These are phyloP conservation scores for Panulirus ornatus DNA, from an alignment of 1,140 invertebrate species.

Conservation along the genomic window DNA sequence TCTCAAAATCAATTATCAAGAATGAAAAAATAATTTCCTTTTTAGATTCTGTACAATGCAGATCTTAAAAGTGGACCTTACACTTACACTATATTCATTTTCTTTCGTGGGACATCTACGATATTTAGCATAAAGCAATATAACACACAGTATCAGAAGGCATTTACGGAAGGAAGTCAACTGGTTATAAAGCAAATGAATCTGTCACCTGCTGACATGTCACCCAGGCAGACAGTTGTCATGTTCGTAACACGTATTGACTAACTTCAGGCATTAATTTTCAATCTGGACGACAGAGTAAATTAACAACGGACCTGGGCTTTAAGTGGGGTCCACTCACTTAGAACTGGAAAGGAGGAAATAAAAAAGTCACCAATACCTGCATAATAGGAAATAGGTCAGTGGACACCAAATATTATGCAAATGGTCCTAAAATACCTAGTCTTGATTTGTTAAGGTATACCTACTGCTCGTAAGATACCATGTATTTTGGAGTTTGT, in stretches of 20 bases:
- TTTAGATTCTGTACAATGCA: slow-evolving; percentile 42
- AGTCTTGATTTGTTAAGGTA: not conserved
- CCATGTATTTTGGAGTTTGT: not conserved
- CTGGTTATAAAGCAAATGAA: not conserved
- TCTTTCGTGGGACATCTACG: not conserved
- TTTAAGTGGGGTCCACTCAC: not conserved
- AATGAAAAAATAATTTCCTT: slow-evolving; percentile 46
- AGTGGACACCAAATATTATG: not conserved
- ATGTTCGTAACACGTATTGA: not conserved
- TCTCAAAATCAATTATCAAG: slow-evolving; percentile 49
- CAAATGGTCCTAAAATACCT: not conserved
- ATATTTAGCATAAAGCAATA: slow-evolving; percentile 43
- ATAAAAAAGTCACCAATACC: not conserved
- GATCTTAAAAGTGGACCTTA: slow-evolving; percentile 54
- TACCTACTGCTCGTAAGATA: slow-evolving; percentile 11
- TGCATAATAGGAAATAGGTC: not conserved
- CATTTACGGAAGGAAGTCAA: slow-evolving; percentile 28
- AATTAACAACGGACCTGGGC: not conserved
- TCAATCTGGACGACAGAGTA: not conserved
- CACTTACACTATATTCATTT: slow-evolving; percentile 35
- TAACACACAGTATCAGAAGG: slow-evolving; percentile 43
- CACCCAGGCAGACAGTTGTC: not conserved
- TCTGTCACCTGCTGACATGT: not conserved
- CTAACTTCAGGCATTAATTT: not conserved
- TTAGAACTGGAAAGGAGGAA: not conserved